Percentiles rank a stretch among this genome's conserved stretches.
Evolutionary conservation across 2,797 vertebrate species (phyloP).

Genomic region (Megalops cyprinoides): DNA sequence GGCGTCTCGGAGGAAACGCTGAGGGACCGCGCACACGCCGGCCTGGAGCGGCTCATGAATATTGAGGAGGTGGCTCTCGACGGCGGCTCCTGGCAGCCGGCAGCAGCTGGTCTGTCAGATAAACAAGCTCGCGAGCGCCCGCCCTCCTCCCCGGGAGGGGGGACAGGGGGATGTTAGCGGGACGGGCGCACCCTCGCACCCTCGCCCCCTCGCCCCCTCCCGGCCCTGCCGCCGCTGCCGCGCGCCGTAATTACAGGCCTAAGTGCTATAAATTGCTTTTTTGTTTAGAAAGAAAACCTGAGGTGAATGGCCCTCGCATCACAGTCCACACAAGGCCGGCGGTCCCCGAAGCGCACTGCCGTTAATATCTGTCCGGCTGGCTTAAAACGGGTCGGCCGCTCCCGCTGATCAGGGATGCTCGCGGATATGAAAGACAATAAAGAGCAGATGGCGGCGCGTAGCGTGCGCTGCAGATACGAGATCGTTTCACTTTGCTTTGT

Average conservation of each 20-base stretch:
- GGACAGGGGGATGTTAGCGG: neutral
- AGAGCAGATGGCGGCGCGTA: neutral
- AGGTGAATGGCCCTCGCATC: neutral
- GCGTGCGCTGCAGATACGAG: neutral
- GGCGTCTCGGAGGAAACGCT: neutral
- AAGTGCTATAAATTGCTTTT: conserved; percentile 1
- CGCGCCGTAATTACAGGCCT: neutral
- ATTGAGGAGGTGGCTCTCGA: neutral
- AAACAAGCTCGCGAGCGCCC: too few species aligned
- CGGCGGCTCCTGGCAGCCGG: neutral
- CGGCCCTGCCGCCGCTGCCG: neutral
- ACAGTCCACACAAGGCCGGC: neutral
- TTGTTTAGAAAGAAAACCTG: neutral
- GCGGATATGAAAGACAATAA: neutral
- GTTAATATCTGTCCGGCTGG: neutral
- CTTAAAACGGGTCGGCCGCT: neutral
- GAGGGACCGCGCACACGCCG: neutral
- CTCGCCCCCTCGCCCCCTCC: too few species aligned
- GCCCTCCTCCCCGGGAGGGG: too few species aligned
- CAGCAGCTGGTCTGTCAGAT: too few species aligned
- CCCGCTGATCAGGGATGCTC: neutral
- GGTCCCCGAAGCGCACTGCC: neutral
- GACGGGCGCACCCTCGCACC: neutral
- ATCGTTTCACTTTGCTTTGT: neutral
- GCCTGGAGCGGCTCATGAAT: neutral